These are phyloP conservation scores for Ardeotis arabs DNA, from an alignment of 2,113 vertebrate genomes.

Conservation along the genomic window DNA sequence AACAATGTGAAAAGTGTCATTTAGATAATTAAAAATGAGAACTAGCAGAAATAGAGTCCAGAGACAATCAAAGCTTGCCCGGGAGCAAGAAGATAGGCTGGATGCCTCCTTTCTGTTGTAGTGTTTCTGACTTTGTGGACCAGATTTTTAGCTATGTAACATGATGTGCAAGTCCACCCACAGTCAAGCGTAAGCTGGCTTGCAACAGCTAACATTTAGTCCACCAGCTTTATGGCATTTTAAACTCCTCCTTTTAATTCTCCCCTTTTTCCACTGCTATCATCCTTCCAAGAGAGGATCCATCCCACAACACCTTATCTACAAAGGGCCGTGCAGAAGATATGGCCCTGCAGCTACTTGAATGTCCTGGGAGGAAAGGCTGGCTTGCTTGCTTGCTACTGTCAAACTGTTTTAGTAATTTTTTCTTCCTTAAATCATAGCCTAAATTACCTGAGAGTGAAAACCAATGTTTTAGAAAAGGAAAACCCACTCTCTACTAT, in stretches of 20 bases:
- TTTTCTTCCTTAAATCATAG: background rate
- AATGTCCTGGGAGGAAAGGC: background rate
- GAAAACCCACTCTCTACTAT: background rate
- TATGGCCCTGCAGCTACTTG: background rate
- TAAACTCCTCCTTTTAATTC: constrained; percentile 24
- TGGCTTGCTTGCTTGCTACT: background rate
- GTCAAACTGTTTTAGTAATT: background rate
- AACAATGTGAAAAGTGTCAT: background rate
- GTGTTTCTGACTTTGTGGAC: background rate
- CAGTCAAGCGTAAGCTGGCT: constrained; percentile 9
- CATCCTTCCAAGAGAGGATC: background rate
- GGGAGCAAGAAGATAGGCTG: background rate
- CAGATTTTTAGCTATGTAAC: background rate
- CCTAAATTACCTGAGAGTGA: background rate
- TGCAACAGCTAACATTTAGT: constrained; percentile 13
- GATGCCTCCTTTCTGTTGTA: background rate
- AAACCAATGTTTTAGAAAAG: background rate
- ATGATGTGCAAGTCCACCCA: background rate
- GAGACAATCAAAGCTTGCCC: background rate
- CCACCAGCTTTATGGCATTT: background rate
- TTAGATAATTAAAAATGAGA: constrained; percentile 29
- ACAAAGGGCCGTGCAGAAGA: constrained; percentile 8
- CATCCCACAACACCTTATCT: constrained; percentile 27
- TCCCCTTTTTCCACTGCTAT: background rate
- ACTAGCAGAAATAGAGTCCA: background rate